Evolutionary conservation across 2,797 vertebrate species (phyloP), one percentile per base, ranked within the genome.

Genomic region (Chanos chanos): DNA sequence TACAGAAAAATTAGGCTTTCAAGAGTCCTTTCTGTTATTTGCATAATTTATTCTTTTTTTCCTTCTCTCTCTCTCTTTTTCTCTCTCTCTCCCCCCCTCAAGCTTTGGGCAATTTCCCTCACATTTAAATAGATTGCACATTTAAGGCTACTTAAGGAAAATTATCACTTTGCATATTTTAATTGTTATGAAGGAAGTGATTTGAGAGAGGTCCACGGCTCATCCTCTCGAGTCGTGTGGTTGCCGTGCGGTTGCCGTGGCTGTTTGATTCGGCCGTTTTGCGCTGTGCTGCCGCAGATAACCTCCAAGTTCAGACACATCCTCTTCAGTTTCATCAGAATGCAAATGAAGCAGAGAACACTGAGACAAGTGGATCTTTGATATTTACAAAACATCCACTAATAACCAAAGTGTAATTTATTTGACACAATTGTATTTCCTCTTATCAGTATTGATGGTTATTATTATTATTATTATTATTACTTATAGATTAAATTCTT

Each of bases 131-230:
- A 98, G 95, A 97, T 97, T 94, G 93, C 95, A 95, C 95, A 97
- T 99, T 99, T 99, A 98, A 98, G 96, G 94, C 96, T 98, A 98
- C 96, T 99, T 98, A 99, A 98, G 93, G 92, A 97, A 98, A 98
- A 99, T 98, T 94, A 99, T 98, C 96, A 98, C 95, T 98, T 97
- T 97, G 96, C 95, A 98, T 98, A 99, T 99, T 98, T 99, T 98
- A 99, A 99, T 98, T 98, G 95, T 98, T 96, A 93, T 93, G 93
- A 96, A 97, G 95, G 96, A 99, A 97, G 92, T 94, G 96, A 97
- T 96, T 95, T 92, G 94, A 94, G 92, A 89, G 93, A 95, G 96
- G 96, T 97, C 94, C 89, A 89, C 86, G 90, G 89, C 94, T 93
- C 92, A 91, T 94, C 95, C 94, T 96, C 94, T 95, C 86, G 91